These are phyloP conservation scores for Papilio polyxenes DNA, from an alignment of 1,140 invertebrate species.

Conservation along the genomic window DNA sequence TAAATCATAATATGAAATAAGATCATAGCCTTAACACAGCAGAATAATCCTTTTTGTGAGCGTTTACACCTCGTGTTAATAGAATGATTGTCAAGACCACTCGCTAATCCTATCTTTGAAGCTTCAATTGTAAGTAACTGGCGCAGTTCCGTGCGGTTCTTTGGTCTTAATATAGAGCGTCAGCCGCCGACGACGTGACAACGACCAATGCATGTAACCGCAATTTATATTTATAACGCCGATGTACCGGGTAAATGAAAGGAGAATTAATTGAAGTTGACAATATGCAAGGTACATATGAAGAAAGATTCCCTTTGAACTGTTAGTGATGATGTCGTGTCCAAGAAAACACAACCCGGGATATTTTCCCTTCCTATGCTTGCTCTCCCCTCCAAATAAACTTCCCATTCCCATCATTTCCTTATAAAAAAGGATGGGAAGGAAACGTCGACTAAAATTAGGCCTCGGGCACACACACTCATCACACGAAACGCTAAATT, in stretches of 20 bases:
- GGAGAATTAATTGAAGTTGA: neutral
- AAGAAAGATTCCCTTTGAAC: neutral
- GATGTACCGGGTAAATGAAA: neutral
- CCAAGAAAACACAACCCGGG: too few relatives aligned
- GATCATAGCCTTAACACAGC: too few relatives aligned
- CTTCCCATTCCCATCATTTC: too few relatives aligned
- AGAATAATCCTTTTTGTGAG: neutral
- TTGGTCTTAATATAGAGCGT: neutral
- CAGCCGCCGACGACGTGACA: neutral
- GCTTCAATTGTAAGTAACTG: neutral
- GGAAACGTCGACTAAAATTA: too few relatives aligned
- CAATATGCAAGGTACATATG: too few relatives aligned
- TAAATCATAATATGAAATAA: too few relatives aligned
- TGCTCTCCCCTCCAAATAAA: too few relatives aligned
- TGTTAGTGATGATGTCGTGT: neutral
- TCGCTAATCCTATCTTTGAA: neutral
- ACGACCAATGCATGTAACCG: conserved; percentile 1
- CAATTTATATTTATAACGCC: neutral
- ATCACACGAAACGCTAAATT: too few relatives aligned
- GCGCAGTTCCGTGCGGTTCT: neutral
- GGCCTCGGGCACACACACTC: too few relatives aligned
- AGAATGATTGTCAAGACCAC: neutral
- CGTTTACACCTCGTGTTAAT: neutral
- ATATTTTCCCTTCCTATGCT: too few relatives aligned
- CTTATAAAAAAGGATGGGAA: too few relatives aligned